These are phyloP conservation scores for Solenopsis invicta DNA, from an alignment of 1,140 invertebrate genomes.

Conservation along the genomic window DNA sequence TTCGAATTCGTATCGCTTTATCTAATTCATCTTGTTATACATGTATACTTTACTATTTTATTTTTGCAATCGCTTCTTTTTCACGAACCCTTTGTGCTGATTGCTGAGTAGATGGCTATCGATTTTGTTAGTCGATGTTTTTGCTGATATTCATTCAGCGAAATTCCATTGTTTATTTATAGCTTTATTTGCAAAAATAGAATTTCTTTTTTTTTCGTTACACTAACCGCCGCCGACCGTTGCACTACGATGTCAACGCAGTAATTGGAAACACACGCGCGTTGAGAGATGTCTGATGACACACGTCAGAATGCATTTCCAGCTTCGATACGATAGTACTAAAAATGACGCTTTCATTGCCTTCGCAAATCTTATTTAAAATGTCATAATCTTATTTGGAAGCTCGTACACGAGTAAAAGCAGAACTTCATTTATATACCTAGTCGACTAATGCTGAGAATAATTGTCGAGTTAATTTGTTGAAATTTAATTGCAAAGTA, in stretches of 20 bases:
- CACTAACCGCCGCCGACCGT: neutral
- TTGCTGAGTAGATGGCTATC: neutral
- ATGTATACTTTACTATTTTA: conserved; percentile 32
- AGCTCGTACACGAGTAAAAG: neutral
- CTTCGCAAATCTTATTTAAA: conserved; percentile 8
- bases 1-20: neutral
- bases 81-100: neutral
- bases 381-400: neutral
- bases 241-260: neutral
- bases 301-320: neutral
- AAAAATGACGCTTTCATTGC: neutral
- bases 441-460: neutral
- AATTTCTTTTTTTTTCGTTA: conserved; percentile 34
- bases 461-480: neutral
- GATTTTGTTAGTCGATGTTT: conserved; percentile 24
- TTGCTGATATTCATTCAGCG: neutral
- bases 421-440: neutral
- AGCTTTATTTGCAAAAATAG: conserved; percentile 22
- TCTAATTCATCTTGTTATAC: neutral
- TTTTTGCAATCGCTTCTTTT: conserved; percentile 16
- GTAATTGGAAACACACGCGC: conserved; percentile 8
- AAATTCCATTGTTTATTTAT: conserved; percentile 18
- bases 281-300: conserved; percentile 15
- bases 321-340: neutral
- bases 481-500: neutral